Conservation (phyloP, 1,140 invertebrate species). For the Diorhabda sublineata region DNA sequence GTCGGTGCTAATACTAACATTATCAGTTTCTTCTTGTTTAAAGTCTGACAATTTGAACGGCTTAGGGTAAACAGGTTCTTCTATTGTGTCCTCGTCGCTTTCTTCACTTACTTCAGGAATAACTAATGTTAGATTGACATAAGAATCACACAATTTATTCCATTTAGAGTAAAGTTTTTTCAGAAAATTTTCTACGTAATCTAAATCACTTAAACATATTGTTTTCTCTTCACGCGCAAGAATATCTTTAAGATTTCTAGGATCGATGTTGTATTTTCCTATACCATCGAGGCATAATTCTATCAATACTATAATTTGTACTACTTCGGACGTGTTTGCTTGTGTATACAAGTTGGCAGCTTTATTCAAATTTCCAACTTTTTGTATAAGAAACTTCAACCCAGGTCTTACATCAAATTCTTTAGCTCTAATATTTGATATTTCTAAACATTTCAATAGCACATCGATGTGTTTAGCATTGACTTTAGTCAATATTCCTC, state of each 20-base stretch:
- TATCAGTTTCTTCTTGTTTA: conserved; percentile 37
- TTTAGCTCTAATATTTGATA: conserved; percentile 73
- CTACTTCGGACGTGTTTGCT: conserved; percentile 85
- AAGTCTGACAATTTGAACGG: conserved; percentile 37
- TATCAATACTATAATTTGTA: conserved; percentile 82
- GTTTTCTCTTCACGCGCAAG: conserved; percentile 56
- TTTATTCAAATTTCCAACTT: conserved; percentile 81
- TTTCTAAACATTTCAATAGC: conserved; percentile 72
- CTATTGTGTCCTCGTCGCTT: conserved; percentile 34
- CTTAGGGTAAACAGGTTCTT: conserved; percentile 12
- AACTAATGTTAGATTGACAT: conserved; percentile 41
- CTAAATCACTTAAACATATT: conserved; percentile 52
- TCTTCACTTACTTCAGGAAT: conserved; percentile 37
- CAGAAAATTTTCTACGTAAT: conserved; percentile 50
- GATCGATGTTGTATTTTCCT: conserved; percentile 55
- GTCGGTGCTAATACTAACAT: conserved; percentile 40
- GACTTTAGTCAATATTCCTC: conserved; percentile 53
- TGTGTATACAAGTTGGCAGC: conserved; percentile 90
- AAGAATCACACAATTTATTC: conserved; percentile 43
- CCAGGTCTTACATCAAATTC: conserved; percentile 87
- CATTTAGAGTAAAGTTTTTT: conserved; percentile 43
- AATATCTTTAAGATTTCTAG: conserved; percentile 63
- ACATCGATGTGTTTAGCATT: conserved; percentile 59
- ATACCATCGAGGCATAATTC: conserved; percentile 71
- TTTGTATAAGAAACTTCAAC: conserved; percentile 88